Percentiles rank a stretch among this genome's conserved stretches.
These are phyloP conservation scores for Archivesica marissinica DNA, from an alignment of 1,140 invertebrate species.

Conservation along the genomic window DNA sequence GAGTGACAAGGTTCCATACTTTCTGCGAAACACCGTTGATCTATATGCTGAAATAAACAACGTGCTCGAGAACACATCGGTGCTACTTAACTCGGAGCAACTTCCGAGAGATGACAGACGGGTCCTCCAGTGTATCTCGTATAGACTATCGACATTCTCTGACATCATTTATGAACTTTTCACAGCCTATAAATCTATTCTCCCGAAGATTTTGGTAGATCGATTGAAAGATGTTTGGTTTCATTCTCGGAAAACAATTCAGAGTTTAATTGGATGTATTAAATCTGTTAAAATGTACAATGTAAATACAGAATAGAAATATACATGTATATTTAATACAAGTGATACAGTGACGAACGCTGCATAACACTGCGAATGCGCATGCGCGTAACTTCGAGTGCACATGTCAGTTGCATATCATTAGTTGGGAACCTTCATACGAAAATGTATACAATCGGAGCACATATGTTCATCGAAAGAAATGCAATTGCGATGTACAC, in stretches of 20 bases:
- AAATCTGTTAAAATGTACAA: not conserved
- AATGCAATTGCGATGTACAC: too few species aligned
- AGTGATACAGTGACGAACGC: too few species aligned
- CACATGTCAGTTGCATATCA: too few species aligned
- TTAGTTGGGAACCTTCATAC: too few species aligned
- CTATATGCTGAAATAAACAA: slow-evolving; percentile 64
- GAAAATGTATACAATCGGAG: too few species aligned
- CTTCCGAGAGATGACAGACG: not conserved
- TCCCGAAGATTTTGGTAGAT: not conserved
- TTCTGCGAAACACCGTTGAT: slow-evolving; percentile 47
- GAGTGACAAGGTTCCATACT: slow-evolving; percentile 9
- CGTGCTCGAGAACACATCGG: slow-evolving; percentile 64
- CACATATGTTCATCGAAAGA: too few species aligned
- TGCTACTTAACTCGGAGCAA: slow-evolving; percentile 28
- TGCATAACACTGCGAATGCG: too few species aligned
- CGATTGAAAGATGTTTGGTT: slow-evolving; percentile 21
- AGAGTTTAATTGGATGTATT: slow-evolving; percentile 29
- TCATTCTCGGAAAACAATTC: slow-evolving; percentile 22
- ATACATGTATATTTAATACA: too few species aligned
- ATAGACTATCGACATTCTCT: slow-evolving; percentile 26
- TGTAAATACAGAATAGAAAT: not conserved
- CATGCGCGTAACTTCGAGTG: too few species aligned
- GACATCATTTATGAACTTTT: slow-evolving; percentile 20
- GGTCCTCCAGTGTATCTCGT: slow-evolving; percentile 6
- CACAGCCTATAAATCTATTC: not conserved